Conservation (phyloP, 2,888 invertebrate genomes). For the Chirona hameri region DNA sequence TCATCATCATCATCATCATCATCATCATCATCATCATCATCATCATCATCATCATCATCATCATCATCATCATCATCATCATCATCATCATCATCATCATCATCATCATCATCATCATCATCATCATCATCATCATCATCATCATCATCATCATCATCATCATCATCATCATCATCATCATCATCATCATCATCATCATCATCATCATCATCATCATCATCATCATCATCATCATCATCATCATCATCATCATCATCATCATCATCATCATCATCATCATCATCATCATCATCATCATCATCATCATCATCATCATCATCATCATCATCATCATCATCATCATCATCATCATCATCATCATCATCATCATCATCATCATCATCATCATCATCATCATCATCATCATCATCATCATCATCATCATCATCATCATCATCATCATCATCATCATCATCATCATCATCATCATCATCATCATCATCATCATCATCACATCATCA, state of each 20-base stretch:
- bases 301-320: not conserved
- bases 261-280: not conserved
- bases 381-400: not conserved
- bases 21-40: not conserved
- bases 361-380: not conserved
- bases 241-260: not conserved
- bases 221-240: not conserved
- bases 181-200: not conserved
- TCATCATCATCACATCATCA: too few relatives aligned
- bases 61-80: not conserved
- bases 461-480: not conserved
- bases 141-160: not conserved
- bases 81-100: not conserved
- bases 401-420: not conserved
- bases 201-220: not conserved
- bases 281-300: not conserved
- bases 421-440: not conserved
- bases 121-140: not conserved
- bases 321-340: not conserved
- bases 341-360: not conserved
- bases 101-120: not conserved
- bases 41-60: not conserved
- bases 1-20: not conserved
- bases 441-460: not conserved
- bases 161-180: not conserved